Percentiles rank a stretch among this genome's conserved stretches.
Evolutionary conservation across 2,113 vertebrate species (phyloP).

Genomic region (Phalacrocorax carbo): DNA sequence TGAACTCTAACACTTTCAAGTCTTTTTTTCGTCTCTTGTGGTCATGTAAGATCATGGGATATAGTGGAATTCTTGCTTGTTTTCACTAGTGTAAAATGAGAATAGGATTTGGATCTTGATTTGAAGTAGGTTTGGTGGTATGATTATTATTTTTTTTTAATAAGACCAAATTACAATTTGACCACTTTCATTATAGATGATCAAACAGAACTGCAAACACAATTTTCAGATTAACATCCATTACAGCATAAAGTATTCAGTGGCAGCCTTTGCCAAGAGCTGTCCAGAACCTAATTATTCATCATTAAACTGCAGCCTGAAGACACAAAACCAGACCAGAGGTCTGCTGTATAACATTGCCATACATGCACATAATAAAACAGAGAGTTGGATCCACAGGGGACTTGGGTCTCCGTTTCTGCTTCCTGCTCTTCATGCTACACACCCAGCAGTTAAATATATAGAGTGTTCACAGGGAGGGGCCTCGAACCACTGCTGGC

Average conservation of each 20-base stretch:
- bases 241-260: conserved; percentile 52
- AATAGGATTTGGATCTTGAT: background rate
- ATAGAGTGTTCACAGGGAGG: background rate
- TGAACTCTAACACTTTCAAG: background rate
- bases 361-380: conserved; percentile 1
- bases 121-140: background rate
- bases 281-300: conserved; percentile 64
- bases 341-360: conserved; percentile 18
- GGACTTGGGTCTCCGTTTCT: background rate
- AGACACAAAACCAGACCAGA: conserved; percentile 62
- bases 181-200: conserved; percentile 49
- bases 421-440: background rate
- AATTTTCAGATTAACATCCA: conserved; percentile 66
- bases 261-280: conserved; percentile 50
- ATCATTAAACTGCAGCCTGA: conserved; percentile 66
- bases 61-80: background rate
- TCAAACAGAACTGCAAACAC: conserved; percentile 55
- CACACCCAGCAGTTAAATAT: background rate
- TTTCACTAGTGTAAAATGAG: background rate
- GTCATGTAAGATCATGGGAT: background rate
- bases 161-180: conserved; percentile 36
- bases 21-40: background rate
- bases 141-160: background rate
- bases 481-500: background rate
- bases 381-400: background rate